Conservation (phyloP, 2,113 vertebrate genomes). For the Rhabdornis inornatus region DNA sequence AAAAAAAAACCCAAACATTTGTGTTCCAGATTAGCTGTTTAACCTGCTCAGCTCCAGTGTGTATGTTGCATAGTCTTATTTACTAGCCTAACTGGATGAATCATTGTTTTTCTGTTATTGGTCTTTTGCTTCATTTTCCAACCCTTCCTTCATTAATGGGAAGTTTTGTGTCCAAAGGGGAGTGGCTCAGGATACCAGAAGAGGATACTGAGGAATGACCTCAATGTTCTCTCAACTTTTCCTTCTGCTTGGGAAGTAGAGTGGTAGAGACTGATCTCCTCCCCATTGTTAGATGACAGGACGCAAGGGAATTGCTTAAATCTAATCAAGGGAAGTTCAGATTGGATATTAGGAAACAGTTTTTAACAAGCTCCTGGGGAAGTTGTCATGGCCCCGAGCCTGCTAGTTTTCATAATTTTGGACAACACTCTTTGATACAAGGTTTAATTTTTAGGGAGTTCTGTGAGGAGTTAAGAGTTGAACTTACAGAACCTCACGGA, state of each 20-base stretch:
- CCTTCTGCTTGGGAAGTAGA: not conserved
- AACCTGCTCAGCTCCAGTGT: not conserved
- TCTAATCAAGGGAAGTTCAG: not conserved
- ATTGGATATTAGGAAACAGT: not conserved
- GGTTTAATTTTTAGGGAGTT: not conserved
- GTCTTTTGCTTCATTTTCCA: not conserved
- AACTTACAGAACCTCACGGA: not conserved
- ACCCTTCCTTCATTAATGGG: not conserved
- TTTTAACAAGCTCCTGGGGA: not conserved
- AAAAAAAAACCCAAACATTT: not conserved
- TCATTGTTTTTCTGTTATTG: not conserved
- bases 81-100: not conserved
- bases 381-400: not conserved
- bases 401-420: not conserved
- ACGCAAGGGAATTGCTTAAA: not conserved
- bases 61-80: not conserved
- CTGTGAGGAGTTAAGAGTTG: not conserved
- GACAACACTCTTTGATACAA: not conserved
- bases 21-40: not conserved
- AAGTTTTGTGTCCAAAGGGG: not conserved
- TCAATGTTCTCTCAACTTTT: not conserved
- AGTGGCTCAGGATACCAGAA: not conserved
- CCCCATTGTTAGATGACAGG: not conserved
- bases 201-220: not conserved
- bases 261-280: not conserved